These are phyloP conservation scores for Panthera leo DNA, from an alignment of 2,113 vertebrate genomes.

Conservation along the genomic window DNA sequence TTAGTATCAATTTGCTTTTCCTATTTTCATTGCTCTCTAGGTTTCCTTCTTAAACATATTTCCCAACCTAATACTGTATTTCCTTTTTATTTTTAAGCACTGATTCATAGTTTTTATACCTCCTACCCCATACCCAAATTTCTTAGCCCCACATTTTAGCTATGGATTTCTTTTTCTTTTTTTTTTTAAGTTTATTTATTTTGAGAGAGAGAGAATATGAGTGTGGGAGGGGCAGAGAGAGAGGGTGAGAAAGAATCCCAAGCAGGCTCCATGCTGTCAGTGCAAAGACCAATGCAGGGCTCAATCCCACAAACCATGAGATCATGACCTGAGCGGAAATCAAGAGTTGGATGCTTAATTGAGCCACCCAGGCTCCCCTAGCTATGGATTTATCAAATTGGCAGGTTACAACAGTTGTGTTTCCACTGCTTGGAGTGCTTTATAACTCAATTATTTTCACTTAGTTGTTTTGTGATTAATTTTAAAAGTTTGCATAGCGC, in stretches of 20 bases:
- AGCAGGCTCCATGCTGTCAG: too few species aligned
- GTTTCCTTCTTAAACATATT: slow-evolving; percentile 16
- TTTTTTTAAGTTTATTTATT: too few species aligned
- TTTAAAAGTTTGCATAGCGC: background rate
- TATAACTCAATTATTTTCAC: background rate
- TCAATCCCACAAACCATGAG: too few species aligned
- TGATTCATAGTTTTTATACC: background rate
- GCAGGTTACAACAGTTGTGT: background rate
- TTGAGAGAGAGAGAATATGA: too few species aligned
- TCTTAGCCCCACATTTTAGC: background rate
- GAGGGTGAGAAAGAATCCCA: too few species aligned
- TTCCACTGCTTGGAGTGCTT: background rate
- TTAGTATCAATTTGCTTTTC: slow-evolving; percentile 73
- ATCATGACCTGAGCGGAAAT: too few species aligned
- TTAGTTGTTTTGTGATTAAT: slow-evolving; percentile 1
- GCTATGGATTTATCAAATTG: background rate
- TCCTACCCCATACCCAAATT: background rate
- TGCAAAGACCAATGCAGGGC: too few species aligned
- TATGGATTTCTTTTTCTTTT: background rate
- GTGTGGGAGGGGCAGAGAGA: too few species aligned
- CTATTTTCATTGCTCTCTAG: slow-evolving; percentile 65
- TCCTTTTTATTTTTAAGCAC: background rate
- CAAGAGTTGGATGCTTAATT: too few species aligned
- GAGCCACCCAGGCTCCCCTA: too few species aligned
- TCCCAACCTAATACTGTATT: background rate